A percentile compares a stretch with the other conserved stretches of the same genome.
Conservation (phyloP, 2,888 invertebrate genomes). For the Amphipoea oculea region DNA sequence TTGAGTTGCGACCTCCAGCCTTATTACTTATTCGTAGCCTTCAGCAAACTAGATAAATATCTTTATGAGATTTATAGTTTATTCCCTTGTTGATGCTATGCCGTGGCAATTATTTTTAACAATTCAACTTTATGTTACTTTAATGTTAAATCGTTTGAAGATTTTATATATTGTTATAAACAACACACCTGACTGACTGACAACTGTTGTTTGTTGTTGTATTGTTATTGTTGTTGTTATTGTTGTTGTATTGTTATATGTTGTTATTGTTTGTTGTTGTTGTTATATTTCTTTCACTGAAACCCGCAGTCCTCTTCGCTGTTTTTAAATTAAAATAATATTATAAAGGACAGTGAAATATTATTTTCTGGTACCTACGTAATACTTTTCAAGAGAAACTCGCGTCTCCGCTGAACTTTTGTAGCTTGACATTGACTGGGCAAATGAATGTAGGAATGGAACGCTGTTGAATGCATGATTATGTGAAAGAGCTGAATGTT, state of each 20-base stretch:
- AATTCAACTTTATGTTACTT: conserved; percentile 1
- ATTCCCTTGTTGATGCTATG: conserved; percentile 38
- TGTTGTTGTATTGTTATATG: too few species aligned
- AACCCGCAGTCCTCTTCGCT: not conserved
- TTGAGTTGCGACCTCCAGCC: conserved; percentile 63
- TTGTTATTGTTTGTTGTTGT: too few species aligned
- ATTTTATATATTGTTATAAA: not conserved
- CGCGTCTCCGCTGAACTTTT: conserved; percentile 9
- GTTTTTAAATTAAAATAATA: conserved; percentile 9
- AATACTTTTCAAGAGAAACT: conserved; percentile 3
- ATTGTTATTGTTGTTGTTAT: too few species aligned
- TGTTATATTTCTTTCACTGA: not conserved
- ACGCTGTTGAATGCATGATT: too few species aligned
- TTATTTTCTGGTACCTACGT: conserved; percentile 7
- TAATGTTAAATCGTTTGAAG: not conserved
- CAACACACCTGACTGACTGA: too few species aligned
- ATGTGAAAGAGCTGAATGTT: too few species aligned
- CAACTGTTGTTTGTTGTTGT: too few species aligned
- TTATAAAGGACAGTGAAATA: not conserved
- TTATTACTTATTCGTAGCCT: too few species aligned
- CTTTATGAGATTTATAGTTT: conserved; percentile 60
- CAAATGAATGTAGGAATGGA: not conserved
- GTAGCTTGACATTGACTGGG: conserved; percentile 19
- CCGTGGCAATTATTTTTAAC: conserved; percentile 24
- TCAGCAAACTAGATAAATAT: conserved; percentile 53